Evolutionary conservation across 1,140 invertebrate species (phyloP).

Genomic region (Aphidius gifuensis): DNA sequence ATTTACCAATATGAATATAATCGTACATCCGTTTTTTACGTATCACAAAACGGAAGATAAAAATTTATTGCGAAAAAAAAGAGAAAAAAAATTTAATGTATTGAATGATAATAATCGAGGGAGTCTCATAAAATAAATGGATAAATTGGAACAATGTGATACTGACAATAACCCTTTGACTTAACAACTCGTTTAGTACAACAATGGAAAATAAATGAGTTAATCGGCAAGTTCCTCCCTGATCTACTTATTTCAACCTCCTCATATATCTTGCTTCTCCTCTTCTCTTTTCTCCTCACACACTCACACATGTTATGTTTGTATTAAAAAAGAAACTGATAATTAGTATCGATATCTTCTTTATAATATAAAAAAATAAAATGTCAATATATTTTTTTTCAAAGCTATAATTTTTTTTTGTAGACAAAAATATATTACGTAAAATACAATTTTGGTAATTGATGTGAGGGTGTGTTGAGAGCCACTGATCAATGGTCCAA

Average conservation of each 20-base stretch:
- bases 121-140: conserved; percentile 40
- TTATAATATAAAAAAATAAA: not conserved
- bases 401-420: no score
- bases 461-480: conserved; percentile 35
- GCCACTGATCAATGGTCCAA: conserved; percentile 44
- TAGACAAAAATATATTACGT: no score
- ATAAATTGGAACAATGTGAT: conserved; percentile 18
- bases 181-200: conserved; percentile 47
- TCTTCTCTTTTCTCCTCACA: conserved; percentile 23
- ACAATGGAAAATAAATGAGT: conserved; percentile 55
- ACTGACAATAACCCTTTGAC: conserved; percentile 30
- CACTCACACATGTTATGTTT: not conserved
- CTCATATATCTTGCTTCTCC: conserved; percentile 38
- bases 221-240: conserved; percentile 55
- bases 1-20: not conserved
- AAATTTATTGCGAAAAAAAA: not conserved
- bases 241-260: conserved; percentile 37
- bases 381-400: no score
- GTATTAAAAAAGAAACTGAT: no score
- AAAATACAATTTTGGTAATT: not conserved
- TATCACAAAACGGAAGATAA: not conserved
- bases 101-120: conserved; percentile 25
- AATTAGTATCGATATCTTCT: no score
- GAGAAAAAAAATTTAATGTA: not conserved
- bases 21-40: not conserved